phyloP scores from a whole-genome alignment of 2,113 vertebrate species.

The Odocoileus virginianus region DNA sequence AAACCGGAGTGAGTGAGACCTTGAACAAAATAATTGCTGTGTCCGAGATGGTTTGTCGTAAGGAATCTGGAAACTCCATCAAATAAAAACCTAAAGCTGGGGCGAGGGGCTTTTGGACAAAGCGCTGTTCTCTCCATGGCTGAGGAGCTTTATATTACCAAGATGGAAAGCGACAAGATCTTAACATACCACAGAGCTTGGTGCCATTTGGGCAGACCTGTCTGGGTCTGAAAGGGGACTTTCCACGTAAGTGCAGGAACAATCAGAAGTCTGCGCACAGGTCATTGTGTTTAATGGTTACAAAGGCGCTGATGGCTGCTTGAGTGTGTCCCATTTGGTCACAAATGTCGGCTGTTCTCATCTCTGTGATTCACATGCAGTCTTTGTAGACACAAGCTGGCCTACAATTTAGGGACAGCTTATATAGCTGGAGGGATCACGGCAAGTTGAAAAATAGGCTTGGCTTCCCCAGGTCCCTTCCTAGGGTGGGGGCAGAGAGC shows the following conservation, averaged over 20 bases:
- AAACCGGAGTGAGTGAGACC: background rate
- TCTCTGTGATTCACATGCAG: background rate
- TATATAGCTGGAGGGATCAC: background rate
- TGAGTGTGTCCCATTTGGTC: background rate
- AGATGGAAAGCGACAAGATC: background rate
- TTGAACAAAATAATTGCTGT: background rate
- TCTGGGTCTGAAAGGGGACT: background rate
- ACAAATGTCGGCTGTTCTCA: background rate
- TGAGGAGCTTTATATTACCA: accelerated
- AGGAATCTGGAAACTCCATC: background rate
- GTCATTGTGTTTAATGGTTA: background rate
- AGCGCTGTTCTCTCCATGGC: background rate
- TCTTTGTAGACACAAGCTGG: background rate
- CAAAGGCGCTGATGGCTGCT: background rate
- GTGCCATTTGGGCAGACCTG: background rate
- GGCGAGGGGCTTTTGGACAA: accelerated
- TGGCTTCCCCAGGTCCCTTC: background rate
- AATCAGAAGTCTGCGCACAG: background rate
- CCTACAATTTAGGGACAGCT: background rate
- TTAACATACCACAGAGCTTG: too few species aligned
- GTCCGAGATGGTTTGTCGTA: background rate
- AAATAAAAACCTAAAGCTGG: background rate
- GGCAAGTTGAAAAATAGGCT: background rate
- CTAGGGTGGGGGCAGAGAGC: accelerated
- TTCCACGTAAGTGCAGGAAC: accelerated